Evolutionary conservation across 2,113 vertebrate genomes (phyloP).

Genomic region (Apistogramma diplotaenia): DNA sequence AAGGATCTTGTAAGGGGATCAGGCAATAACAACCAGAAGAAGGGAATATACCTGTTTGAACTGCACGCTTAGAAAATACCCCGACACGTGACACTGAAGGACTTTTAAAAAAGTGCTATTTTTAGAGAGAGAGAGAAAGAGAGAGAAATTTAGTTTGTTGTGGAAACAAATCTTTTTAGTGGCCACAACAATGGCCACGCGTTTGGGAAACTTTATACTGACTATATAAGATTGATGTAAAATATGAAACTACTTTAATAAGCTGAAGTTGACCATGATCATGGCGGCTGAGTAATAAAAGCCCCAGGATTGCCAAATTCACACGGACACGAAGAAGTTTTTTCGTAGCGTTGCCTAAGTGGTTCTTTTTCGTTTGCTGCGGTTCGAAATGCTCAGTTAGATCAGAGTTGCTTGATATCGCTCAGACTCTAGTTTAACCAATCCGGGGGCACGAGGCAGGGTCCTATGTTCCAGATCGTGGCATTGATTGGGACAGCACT

Average conservation of each 20-base stretch:
- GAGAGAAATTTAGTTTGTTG: background rate
- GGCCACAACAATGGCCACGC: background rate
- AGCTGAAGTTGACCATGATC: background rate
- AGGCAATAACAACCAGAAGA: conserved; percentile 56
- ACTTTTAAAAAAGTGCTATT: background rate
- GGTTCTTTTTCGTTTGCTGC: background rate
- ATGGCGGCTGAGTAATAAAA: background rate
- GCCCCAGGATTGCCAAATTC: background rate
- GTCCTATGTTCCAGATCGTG: conserved; percentile 14
- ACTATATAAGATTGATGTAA: background rate
- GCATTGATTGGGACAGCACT: conserved; percentile 62
- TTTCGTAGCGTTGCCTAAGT: background rate
- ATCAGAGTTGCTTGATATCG: background rate
- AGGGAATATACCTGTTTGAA: conserved; percentile 68
- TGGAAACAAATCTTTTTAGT: background rate
- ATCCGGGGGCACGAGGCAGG: background rate
- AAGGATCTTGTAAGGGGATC: conserved; percentile 65
- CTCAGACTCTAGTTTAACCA: background rate
- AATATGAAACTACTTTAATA: background rate
- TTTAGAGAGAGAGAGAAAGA: background rate
- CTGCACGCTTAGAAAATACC: conserved; percentile 62
- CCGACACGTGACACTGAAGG: conserved; percentile 46
- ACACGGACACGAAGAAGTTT: too few species aligned
- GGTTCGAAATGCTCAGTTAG: background rate
- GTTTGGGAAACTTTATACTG: background rate